Conservation (phyloP, 2,888 invertebrate genomes). For the Trachelus iudaicus region DNA sequence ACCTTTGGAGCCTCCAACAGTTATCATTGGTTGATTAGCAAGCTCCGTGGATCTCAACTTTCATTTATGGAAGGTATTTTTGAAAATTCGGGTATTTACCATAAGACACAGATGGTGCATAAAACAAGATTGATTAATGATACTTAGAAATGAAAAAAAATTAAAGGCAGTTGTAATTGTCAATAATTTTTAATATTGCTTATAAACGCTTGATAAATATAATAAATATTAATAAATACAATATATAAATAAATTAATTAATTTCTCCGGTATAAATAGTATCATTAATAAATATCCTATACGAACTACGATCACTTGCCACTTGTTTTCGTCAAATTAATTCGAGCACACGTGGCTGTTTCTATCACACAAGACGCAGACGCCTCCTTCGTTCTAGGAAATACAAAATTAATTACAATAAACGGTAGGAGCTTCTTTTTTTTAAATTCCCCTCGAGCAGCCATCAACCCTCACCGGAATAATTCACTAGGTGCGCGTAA, state of each 20-base stretch:
- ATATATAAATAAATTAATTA: slow-evolving; percentile 24
- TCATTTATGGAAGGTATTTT: neutral
- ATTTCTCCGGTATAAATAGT: slow-evolving; percentile 27
- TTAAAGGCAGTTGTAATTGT: neutral
- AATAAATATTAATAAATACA: slow-evolving; percentile 39
- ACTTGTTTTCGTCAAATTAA: neutral
- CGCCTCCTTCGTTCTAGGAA: neutral
- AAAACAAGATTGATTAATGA: neutral
- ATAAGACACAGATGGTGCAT: neutral
- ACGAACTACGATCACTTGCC: slow-evolving; percentile 21
- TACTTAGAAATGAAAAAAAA: neutral
- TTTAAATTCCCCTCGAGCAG: neutral
- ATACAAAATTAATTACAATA: neutral
- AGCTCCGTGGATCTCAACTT: neutral
- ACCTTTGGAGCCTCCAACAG: neutral
- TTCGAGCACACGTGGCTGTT: neutral
- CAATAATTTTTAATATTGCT: neutral
- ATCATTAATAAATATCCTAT: slow-evolving; percentile 40
- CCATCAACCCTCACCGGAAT: neutral
- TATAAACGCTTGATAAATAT: slow-evolving; percentile 33
- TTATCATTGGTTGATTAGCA: neutral
- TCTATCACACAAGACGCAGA: neutral
- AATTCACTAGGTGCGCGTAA: slow-evolving; percentile 20
- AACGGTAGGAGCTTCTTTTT: neutral
- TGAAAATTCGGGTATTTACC: neutral